Evolutionary conservation across 2,888 invertebrate species (phyloP), one percentile per base, ranked within the genome.

Genomic region (Stenolophus ochropezus): DNA sequence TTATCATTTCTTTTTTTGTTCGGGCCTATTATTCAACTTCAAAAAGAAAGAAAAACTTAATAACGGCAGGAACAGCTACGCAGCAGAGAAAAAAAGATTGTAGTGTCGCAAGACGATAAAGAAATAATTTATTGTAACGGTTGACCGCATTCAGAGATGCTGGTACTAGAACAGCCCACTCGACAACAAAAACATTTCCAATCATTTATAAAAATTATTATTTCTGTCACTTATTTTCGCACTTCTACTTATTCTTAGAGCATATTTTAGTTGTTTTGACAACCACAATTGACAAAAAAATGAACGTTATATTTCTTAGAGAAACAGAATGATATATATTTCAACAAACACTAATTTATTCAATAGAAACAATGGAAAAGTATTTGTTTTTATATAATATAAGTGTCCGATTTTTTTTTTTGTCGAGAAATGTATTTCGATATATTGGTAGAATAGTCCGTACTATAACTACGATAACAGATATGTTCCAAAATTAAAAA

Each of bases 51-150:
- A 79, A 69, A 79, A 53, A 51, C 71, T 79, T 79, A 79, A 79
- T 78, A 78, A 79, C 27, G 53, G 69, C 20, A 11, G 61, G 14
- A 47, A 23, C 58, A 71, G 51, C 3, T 18, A 27, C 65, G 16
- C 33, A 3, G 11, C 5, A 33, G 71, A 69, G 25, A 42, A 25
- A 80, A 49, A 79, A 69, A 69, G 27, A 51, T 69, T 71, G 33
- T 58, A 81, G 80, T 73, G 80, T 56, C 71, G 56, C 58, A 56
- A 58, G 25, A 74, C 58, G 74, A 73, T 81, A 81, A 81, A 73
- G 74, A 81, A 73, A 81, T 73, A 73, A 81, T 81, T 80, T 71
- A 80, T 80, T 71, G 53, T 80, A 80, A 56, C 53, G 56, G 69
- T 69, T 69, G 69, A 69, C 42, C 47, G 53, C 25, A 56, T 8